Conservation (phyloP, 1,140 invertebrate genomes). For the Archivesica marissinica region DNA sequence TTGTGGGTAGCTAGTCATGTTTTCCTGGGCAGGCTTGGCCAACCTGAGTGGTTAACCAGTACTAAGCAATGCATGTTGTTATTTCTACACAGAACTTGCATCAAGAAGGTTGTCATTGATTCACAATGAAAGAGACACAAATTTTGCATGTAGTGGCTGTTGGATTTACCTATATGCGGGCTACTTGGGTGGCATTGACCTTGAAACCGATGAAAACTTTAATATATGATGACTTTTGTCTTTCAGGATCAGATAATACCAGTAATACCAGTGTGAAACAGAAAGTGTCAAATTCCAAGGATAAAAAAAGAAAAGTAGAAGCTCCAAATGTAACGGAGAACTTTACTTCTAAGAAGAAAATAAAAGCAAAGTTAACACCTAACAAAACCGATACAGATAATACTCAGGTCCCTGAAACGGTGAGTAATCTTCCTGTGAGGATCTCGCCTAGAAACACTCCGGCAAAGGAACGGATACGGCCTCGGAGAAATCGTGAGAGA, state of each 20-base stretch:
- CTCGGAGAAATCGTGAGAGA: constrained; percentile 38
- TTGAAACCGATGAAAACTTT: too few relatives aligned
- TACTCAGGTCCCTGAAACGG: background rate
- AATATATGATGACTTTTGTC: too few relatives aligned
- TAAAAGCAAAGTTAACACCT: constrained; percentile 4
- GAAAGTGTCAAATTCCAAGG: constrained; percentile 10
- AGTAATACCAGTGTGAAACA: constrained; percentile 8
- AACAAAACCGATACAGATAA: constrained; percentile 8
- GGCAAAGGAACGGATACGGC: constrained; percentile 41
- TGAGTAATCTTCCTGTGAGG: constrained; percentile 8
- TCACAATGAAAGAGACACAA: too few relatives aligned
- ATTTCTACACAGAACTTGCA: too few relatives aligned
- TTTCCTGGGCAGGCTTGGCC: too few relatives aligned
- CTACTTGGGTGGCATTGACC: too few relatives aligned
- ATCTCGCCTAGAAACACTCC: constrained; percentile 53
- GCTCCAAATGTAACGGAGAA: background rate
- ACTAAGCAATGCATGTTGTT: too few relatives aligned
- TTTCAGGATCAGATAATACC: constrained; percentile 44
- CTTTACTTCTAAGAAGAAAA: background rate
- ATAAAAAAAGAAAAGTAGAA: constrained; percentile 25
- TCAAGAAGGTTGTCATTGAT: too few relatives aligned
- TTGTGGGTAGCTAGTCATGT: too few relatives aligned
- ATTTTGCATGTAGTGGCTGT: too few relatives aligned
- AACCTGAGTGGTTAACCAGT: too few relatives aligned
- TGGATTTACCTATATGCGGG: too few relatives aligned